Evolutionary conservation across 2,888 invertebrate genomes (phyloP).

Genomic region (Aromia moschata): DNA sequence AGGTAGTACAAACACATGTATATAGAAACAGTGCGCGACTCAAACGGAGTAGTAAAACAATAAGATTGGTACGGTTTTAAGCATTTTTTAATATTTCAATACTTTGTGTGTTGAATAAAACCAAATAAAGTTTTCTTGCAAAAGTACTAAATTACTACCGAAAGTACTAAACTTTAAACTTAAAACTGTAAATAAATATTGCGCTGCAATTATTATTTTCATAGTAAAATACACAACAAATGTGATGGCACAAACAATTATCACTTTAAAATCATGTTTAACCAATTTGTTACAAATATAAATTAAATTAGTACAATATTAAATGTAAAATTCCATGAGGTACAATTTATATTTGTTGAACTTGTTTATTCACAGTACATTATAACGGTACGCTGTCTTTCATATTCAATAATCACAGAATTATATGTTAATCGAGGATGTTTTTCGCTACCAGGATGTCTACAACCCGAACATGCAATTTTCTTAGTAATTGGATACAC

Average conservation of each 20-base stretch:
- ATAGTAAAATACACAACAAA: not conserved
- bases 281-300: slow-evolving; percentile 13
- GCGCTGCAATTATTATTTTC: not conserved
- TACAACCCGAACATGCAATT: too few relatives aligned
- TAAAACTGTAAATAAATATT: not conserved
- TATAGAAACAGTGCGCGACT: too few relatives aligned
- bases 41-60: too few relatives aligned
- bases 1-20: too few relatives aligned
- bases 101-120: too few relatives aligned
- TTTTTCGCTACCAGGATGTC: slow-evolving; percentile 1
- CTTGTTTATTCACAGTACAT: slow-evolving; percentile 5
- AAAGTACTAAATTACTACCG: too few relatives aligned
- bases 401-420: not conserved
- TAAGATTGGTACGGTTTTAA: too few relatives aligned
- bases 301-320: slow-evolving; percentile 21
- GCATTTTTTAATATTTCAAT: too few relatives aligned
- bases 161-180: not conserved
- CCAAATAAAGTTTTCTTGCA: too few relatives aligned
- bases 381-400: not conserved
- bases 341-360: slow-evolving; percentile 15
- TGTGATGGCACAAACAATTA: slow-evolving; percentile 3
- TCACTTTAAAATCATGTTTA: slow-evolving; percentile 16
- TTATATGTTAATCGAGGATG: slow-evolving; percentile 1
- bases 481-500: too few relatives aligned
- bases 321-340: slow-evolving; percentile 22